A percentile compares a stretch with the other conserved stretches of the same genome.
These are phyloP conservation scores for Caranx ignobilis DNA, from an alignment of 2,113 vertebrate genomes.

Conservation along the genomic window DNA sequence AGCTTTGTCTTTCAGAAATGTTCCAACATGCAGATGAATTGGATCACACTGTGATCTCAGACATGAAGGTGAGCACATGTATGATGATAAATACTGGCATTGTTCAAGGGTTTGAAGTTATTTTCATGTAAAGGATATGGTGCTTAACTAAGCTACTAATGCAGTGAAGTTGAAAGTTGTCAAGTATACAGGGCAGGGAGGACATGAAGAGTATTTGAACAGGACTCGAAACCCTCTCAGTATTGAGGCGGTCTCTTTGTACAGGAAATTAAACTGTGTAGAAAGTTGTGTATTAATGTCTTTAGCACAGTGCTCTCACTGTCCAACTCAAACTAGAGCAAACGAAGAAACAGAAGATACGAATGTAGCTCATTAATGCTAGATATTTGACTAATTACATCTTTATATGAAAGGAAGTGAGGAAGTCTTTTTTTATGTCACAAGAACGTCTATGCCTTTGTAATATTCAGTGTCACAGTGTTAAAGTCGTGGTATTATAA, in stretches of 20 bases:
- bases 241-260: constrained; percentile 13
- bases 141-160: background rate
- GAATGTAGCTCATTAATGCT: constrained; percentile 44
- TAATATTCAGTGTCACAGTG: constrained; percentile 28
- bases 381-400: constrained; percentile 41
- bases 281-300: constrained; percentile 45
- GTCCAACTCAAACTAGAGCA: constrained; percentile 35
- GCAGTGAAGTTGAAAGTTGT: background rate
- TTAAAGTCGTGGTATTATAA: background rate
- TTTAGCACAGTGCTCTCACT: constrained; percentile 35
- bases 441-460: constrained; percentile 23
- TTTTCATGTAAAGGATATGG: background rate
- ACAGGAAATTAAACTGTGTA: constrained; percentile 57
- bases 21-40: background rate
- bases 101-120: background rate
- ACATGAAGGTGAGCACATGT: background rate
- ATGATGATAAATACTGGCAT: background rate
- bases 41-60: background rate
- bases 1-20: background rate
- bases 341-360: background rate
- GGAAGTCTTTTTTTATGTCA: constrained; percentile 36
- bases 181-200: background rate
- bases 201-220: constrained; percentile 21
- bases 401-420: constrained; percentile 22
- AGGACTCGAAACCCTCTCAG: constrained; percentile 8